Evolutionary conservation across 2,888 invertebrate genomes (phyloP).

Genomic region (Pachliopta kotzebuea): DNA sequence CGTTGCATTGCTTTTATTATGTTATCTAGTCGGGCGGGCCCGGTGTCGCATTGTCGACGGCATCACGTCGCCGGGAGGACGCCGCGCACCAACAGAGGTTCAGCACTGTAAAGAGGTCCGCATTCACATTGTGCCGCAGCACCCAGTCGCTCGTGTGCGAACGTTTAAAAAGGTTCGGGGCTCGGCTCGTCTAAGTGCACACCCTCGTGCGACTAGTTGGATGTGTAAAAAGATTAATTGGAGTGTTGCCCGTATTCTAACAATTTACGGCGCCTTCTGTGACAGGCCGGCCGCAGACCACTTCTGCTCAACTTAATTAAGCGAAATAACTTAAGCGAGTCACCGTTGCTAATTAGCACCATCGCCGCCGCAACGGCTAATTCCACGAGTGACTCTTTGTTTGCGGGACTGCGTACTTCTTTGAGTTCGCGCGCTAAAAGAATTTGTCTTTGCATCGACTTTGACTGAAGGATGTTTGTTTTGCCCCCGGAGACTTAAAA

Average conservation of each 20-base stretch:
- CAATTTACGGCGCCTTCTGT: conserved; percentile 73
- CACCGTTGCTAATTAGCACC: conserved; percentile 78
- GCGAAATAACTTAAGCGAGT: conserved; percentile 79
- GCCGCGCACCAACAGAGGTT: neutral
- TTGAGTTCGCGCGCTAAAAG: conserved; percentile 74
- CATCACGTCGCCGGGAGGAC: conserved; percentile 15
- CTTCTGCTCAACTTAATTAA: conserved; percentile 79
- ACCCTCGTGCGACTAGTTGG: conserved; percentile 71
- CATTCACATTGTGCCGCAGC: conserved; percentile 30
- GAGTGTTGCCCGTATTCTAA: conserved; percentile 76
- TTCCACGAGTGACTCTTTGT: conserved; percentile 76
- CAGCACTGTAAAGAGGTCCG: conserved; percentile 16
- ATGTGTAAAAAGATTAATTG: conserved; percentile 81
- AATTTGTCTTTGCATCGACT: conserved; percentile 77
- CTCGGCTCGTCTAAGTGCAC: conserved; percentile 64
- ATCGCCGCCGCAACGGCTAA: conserved; percentile 72
- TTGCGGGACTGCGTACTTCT: conserved; percentile 66
- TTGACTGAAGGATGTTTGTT: conserved; percentile 72
- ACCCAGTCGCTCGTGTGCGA: conserved; percentile 49
- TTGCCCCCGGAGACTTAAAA: conserved; percentile 54
- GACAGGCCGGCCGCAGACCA: conserved; percentile 76
- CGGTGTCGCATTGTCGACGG: conserved; percentile 9
- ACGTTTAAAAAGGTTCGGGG: conserved; percentile 58
- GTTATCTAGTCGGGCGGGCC: conserved; percentile 16
- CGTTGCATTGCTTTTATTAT: conserved; percentile 5